Percentiles rank a stretch among this genome's conserved stretches.
Evolutionary conservation across 2,888 invertebrate species (phyloP).

Genomic region (Mythimna lalbum): DNA sequence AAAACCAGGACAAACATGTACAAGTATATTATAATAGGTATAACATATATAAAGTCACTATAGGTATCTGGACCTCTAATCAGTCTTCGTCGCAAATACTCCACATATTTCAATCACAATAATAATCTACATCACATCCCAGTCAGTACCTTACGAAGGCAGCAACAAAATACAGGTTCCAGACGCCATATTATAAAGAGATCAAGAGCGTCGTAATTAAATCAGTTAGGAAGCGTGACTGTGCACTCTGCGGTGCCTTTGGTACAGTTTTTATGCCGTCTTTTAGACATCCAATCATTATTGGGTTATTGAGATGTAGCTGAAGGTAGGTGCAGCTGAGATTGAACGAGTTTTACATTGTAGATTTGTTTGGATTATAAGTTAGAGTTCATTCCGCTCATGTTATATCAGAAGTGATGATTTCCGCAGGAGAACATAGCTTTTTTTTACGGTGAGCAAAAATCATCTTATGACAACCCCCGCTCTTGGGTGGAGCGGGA

Average conservation of each 20-base stretch:
- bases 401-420: too few relatives aligned
- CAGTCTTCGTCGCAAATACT: too few relatives aligned
- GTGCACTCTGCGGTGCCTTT: constrained; percentile 38
- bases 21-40: too few relatives aligned
- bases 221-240: constrained; percentile 66
- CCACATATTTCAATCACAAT: too few relatives aligned
- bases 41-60: too few relatives aligned
- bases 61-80: too few relatives aligned
- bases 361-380: constrained; percentile 17
- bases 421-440: too few relatives aligned
- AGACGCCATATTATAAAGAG: constrained; percentile 63
- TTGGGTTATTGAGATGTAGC: constrained; percentile 55
- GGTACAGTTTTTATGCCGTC: constrained; percentile 43
- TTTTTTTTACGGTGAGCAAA: too few relatives aligned
- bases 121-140: constrained; percentile 2
- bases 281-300: constrained; percentile 56
- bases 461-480: too few relatives aligned
- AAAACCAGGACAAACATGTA: too few relatives aligned
- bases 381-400: neutral
- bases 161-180: constrained; percentile 29
- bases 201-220: constrained; percentile 65
- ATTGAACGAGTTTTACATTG: constrained; percentile 23
- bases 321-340: constrained; percentile 1
- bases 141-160: neutral
- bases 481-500: too few relatives aligned